Percentiles rank a stretch among this genome's conserved stretches.
Evolutionary conservation across 2,113 vertebrate genomes (phyloP).

Genomic region (Alosa alosa): DNA sequence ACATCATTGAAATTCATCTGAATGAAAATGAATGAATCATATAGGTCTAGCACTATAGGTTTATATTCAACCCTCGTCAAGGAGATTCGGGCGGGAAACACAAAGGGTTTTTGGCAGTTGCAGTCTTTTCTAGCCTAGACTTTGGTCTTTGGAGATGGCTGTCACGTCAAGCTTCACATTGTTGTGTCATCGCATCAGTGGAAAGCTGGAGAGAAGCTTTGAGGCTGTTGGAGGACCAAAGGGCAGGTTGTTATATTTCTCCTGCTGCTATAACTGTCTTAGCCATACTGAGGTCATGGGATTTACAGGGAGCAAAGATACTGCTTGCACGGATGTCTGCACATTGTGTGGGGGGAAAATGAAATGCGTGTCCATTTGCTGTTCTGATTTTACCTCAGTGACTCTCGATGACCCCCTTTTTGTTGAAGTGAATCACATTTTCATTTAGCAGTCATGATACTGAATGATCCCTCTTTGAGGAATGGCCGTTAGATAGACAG

Average conservation of each 20-base stretch:
- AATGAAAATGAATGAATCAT: neutral
- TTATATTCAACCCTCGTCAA: neutral
- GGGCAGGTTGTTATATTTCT: neutral
- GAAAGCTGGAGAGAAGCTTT: neutral
- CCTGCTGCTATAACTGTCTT: neutral
- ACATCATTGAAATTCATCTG: neutral
- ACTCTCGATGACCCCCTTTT: neutral
- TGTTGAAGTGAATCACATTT: constrained; percentile 11
- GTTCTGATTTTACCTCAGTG: neutral
- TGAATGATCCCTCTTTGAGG: neutral
- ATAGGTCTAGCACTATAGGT: neutral
- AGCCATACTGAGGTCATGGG: neutral
- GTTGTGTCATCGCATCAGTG: neutral
- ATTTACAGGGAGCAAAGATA: neutral
- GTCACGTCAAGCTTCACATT: neutral
- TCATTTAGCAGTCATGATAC: neutral
- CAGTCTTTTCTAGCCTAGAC: neutral
- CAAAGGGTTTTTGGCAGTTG: neutral
- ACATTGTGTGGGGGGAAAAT: neutral
- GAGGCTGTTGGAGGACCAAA: neutral
- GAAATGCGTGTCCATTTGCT: neutral
- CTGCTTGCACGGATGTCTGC: neutral
- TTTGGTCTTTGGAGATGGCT: neutral
- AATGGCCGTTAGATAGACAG: neutral
- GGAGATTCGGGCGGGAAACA: neutral